phyloP scores from a whole-genome alignment of 2,797 vertebrate genomes.

The Manis pentadactyla region DNA sequence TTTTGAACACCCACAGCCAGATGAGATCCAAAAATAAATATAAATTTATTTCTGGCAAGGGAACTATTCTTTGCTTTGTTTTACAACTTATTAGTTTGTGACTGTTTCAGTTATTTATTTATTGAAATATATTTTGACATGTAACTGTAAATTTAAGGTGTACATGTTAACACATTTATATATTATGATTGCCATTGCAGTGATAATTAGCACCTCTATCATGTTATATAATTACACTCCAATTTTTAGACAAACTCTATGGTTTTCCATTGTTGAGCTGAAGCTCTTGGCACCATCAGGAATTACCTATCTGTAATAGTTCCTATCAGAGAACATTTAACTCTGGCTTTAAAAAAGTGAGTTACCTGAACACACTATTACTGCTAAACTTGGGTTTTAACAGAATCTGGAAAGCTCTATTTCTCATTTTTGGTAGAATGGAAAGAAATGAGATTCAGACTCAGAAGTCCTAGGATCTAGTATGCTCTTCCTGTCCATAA shows the following conservation, averaged over 20 bases:
- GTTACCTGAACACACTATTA: not conserved
- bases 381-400: not conserved
- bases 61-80: not conserved
- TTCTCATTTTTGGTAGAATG: conserved; percentile 13
- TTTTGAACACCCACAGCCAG: not conserved
- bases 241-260: not conserved
- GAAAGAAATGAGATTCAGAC: not conserved
- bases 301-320: not conserved
- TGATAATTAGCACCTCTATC: not conserved
- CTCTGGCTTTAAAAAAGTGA: conserved; percentile 6
- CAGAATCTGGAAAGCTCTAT: not conserved
- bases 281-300: not conserved
- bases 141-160: not conserved
- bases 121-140: not conserved
- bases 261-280: not conserved
- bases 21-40: conserved; percentile 19
- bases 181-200: not conserved
- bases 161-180: not conserved
- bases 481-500: not conserved
- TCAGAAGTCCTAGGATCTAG: not conserved
- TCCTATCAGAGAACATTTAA: not conserved
- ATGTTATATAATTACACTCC: not conserved
- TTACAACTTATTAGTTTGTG: not conserved
- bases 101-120: not conserved
- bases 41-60: conserved; percentile 8